Evolutionary conservation across 2,113 vertebrate genomes (phyloP), one percentile per base, ranked within the genome.

Genomic region (Irena cyanogastra): DNA sequence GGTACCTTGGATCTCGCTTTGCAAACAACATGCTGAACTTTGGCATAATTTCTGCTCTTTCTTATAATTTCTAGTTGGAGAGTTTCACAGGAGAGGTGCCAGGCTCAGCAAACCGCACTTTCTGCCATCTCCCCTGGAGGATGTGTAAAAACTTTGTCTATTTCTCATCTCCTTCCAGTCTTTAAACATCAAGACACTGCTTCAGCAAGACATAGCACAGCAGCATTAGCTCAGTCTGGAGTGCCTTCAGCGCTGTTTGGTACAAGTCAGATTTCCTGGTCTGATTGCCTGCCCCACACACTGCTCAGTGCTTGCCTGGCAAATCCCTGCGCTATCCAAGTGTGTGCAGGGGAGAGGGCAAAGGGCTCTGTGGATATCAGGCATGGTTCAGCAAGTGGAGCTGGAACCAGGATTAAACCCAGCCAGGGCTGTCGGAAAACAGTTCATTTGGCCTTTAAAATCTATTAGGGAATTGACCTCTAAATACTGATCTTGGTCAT

Each of bases 341-440:
- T 13, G 71, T 35, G 63, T 3, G 0, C 28, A 17, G 39, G 11
- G 64, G 16, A 47, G 6, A 63, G 91, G 59, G 47, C 93, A 94
- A 93, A 96, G 94, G 83, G 59, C 90, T 53, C 21, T 13, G 13
- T 6, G 35, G 16, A 5, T 3, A 30, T 35, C 57, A 44, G 57
- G 10, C 0, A 0, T 27, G 45, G 37, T 13, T 88, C n/a, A 39
- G 28, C 63, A 14, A 7, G 20, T 11, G 1, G 61, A 72, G 50
- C 68, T 77, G 75, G 54, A 50, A 37, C 27, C 4, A 0, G 16
- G 9, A 7, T 39, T 41, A 75, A 81, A 66, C 9, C 16, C 30
- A 41, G 65, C 30, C 70, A 37, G 41, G 50, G 11, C 59, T 59
- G 5, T 31, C 24, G 13, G 27, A 71, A 54, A 42, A 15, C 56